Percentiles rank a stretch among this genome's conserved stretches.
phyloP scores from a whole-genome alignment of 2,113 vertebrate species.

The Melanerpes formicivorus region DNA sequence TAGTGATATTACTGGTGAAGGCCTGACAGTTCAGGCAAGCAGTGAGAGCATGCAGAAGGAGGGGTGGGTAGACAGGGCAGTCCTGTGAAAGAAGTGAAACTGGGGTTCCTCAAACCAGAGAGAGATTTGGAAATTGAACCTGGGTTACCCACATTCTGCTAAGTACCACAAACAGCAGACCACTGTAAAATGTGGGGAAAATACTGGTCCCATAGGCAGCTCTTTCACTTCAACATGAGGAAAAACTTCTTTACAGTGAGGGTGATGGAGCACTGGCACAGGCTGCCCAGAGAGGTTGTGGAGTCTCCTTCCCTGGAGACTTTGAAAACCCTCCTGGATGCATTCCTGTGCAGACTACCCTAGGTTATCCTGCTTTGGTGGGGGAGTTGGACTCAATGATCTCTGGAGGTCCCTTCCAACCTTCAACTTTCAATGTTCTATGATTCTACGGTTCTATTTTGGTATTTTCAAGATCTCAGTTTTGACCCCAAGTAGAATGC shows the following conservation, averaged over 20 bases:
- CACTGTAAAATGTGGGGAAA: not conserved
- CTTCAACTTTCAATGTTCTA: too few species aligned
- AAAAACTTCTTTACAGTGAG: too few species aligned
- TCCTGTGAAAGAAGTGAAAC: not conserved
- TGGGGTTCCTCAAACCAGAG: not conserved
- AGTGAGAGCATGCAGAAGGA: not conserved
- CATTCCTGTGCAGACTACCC: too few species aligned
- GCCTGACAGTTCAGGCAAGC: not conserved
- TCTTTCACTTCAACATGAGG: too few species aligned
- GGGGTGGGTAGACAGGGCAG: not conserved
- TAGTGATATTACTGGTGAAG: not conserved
- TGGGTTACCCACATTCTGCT: not conserved
- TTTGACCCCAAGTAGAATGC: not conserved
- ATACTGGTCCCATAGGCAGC: accelerated
- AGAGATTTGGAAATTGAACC: not conserved
- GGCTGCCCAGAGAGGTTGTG: too few species aligned
- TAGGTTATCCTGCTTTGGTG: too few species aligned
- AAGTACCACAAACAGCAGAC: not conserved
- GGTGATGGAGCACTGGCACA: too few species aligned
- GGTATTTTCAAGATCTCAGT: not conserved
- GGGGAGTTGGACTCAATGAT: too few species aligned
- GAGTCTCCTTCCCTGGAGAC: too few species aligned
- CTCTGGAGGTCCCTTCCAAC: too few species aligned
- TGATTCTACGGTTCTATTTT: not conserved
- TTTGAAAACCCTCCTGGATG: too few species aligned